Conservation (phyloP, 2,113 vertebrate genomes). For the Pyxicephalus adspersus region DNA sequence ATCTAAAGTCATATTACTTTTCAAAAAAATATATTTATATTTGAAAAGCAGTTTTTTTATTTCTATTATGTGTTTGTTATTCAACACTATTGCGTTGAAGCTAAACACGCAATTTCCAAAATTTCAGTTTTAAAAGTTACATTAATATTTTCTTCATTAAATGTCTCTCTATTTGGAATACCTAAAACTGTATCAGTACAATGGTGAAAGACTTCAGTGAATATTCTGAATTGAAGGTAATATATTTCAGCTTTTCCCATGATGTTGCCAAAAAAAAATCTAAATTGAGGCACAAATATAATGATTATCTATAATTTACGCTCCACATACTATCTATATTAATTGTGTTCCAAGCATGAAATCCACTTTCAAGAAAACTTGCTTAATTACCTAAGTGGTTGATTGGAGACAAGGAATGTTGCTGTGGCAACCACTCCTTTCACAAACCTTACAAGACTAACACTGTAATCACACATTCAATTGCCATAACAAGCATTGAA, state of each 20-base stretch:
- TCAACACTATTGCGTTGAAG: too few relatives aligned
- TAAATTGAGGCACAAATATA: slow-evolving; percentile 11
- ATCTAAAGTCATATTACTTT: too few relatives aligned
- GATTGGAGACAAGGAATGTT: slow-evolving; percentile 25
- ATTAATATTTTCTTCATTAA: too few relatives aligned
- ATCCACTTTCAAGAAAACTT: slow-evolving; percentile 32
- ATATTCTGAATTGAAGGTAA: background rate
- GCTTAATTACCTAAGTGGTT: slow-evolving; percentile 39
- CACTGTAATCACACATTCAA: slow-evolving; percentile 26
- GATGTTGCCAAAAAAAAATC: background rate
- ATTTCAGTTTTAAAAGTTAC: too few relatives aligned
- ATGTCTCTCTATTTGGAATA: background rate
- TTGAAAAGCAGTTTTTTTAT: too few relatives aligned
- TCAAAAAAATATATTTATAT: too few relatives aligned
- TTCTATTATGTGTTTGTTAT: too few relatives aligned
- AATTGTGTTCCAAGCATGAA: slow-evolving; percentile 25
- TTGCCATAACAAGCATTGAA: background rate
- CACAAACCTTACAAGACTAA: slow-evolving; percentile 17
- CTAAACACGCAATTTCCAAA: too few relatives aligned
- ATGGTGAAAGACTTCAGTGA: background rate
- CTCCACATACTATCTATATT: slow-evolving; percentile 34
- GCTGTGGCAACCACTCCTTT: slow-evolving; percentile 35
- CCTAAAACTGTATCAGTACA: background rate
- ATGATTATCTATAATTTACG: slow-evolving; percentile 31
- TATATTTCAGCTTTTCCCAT: background rate